A percentile compares a stretch with the other conserved stretches of the same genome.
Evolutionary conservation across 2,888 invertebrate species (phyloP).

Genomic region (Dysmachus trigonus): DNA sequence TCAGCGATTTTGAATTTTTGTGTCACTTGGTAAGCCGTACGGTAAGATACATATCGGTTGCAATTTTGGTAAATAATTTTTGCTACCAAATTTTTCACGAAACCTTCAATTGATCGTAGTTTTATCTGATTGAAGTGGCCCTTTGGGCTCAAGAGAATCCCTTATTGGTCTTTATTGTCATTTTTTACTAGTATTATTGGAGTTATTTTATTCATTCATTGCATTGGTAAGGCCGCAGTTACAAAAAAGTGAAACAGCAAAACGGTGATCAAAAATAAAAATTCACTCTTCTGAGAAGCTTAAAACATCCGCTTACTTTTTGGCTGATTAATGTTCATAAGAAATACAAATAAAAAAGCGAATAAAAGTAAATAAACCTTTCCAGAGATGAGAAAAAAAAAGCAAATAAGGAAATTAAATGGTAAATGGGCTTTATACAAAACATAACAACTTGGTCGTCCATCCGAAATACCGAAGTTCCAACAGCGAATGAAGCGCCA

Average conservation of each 20-base stretch:
- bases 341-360: background rate
- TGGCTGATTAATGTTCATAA: background rate
- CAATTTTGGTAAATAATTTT: background rate
- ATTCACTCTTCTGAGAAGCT: background rate
- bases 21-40: background rate
- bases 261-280: background rate
- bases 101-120: background rate
- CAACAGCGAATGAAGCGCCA: conserved; percentile 20
- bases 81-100: background rate
- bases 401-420: conserved; percentile 7
- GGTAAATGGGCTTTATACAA: background rate
- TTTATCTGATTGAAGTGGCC: background rate
- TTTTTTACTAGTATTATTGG: background rate
- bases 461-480: background rate
- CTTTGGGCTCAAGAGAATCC: background rate
- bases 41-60: background rate
- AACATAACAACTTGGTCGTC: conserved; percentile 7
- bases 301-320: background rate
- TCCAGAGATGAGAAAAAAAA: background rate
- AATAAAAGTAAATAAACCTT: conserved; percentile 14
- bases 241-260: background rate
- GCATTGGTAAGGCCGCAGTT: background rate
- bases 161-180: background rate
- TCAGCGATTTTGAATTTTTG: background rate
- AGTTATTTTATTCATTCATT: background rate